These are phyloP conservation scores for Lasioglossum lativentre DNA, from an alignment of 2,888 invertebrate species.

Conservation along the genomic window DNA sequence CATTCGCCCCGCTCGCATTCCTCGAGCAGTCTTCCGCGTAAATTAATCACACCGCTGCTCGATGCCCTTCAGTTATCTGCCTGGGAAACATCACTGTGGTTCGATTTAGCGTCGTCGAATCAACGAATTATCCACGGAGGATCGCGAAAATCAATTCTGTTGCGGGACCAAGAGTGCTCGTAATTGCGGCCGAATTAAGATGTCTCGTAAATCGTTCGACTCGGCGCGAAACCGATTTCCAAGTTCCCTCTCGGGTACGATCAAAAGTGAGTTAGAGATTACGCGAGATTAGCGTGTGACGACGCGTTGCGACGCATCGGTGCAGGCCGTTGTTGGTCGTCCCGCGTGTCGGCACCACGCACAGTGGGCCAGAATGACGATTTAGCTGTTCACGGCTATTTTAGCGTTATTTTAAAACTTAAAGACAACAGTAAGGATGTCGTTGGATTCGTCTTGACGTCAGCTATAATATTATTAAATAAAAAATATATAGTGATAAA, in stretches of 20 bases:
- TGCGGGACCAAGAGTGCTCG: too few relatives aligned
- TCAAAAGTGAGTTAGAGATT: constrained; percentile 36
- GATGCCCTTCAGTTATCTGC: neutral
- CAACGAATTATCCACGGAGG: constrained; percentile 24
- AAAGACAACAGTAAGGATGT: too few relatives aligned
- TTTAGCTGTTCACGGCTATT: too few relatives aligned
- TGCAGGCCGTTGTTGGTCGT: neutral
- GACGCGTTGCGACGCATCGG: neutral
- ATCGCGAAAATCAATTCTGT: too few relatives aligned
- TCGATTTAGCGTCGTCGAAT: constrained; percentile 33
- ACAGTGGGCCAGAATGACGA: too few relatives aligned
- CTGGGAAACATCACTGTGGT: constrained; percentile 7
- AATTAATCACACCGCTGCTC: constrained; percentile 57
- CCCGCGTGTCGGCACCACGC: neutral
- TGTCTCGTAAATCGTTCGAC: constrained; percentile 36
- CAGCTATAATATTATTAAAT: too few relatives aligned
- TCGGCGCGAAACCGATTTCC: constrained; percentile 7
- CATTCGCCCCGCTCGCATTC: constrained; percentile 37
- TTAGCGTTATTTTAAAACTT: too few relatives aligned
- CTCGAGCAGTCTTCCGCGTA: constrained; percentile 37
- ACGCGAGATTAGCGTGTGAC: constrained; percentile 25
- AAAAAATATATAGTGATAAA: too few relatives aligned
- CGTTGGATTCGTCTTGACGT: too few relatives aligned
- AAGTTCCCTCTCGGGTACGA: constrained; percentile 19
- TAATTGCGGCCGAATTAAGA: too few relatives aligned